A percentile compares a stretch with the other conserved stretches of the same genome.
Conservation (phyloP, 2,797 vertebrate species). For the Etheostoma nigrum region DNA sequence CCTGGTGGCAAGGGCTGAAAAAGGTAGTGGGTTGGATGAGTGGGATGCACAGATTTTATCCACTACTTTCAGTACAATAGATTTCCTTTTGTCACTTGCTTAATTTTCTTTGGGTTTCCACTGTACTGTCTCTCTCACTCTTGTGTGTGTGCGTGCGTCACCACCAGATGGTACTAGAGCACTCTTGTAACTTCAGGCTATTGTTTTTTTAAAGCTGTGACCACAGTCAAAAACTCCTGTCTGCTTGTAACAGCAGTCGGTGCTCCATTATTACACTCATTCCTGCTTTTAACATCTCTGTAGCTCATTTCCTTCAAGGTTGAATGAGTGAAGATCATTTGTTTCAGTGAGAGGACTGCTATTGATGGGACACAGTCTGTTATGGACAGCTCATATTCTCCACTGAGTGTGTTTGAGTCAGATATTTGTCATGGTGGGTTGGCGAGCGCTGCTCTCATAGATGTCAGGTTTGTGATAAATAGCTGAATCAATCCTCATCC, state of each 20-base stretch:
- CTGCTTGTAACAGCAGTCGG: background rate
- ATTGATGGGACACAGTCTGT: constrained; percentile 26
- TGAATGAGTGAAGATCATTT: constrained; percentile 42
- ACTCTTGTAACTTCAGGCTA: constrained; percentile 26
- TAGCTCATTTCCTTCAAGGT: constrained; percentile 46
- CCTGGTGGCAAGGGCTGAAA: no score
- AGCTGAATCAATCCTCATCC: constrained; percentile 44
- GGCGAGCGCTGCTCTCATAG: constrained; percentile 3
- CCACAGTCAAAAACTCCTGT: constrained; percentile 2
- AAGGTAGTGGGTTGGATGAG: background rate
- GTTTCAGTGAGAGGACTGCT: constrained; percentile 14
- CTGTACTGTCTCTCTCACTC: background rate
- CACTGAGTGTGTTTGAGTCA: constrained; percentile 30
- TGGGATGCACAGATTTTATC: constrained; percentile 19
- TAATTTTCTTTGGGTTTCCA: background rate
- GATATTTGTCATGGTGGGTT: constrained; percentile 17
- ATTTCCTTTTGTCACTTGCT: constrained; percentile 4
- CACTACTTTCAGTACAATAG: background rate
- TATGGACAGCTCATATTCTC: constrained; percentile 35
- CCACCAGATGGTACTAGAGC: constrained; percentile 73
- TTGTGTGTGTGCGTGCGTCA: background rate
- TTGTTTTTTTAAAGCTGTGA: background rate
- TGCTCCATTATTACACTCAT: constrained; percentile 27
- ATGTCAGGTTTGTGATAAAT: constrained; percentile 50
- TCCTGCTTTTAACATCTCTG: constrained; percentile 23